Base-by-base conservation (phyloP, 2,888 invertebrate genomes). In the Chloromyia formosa region DNA sequence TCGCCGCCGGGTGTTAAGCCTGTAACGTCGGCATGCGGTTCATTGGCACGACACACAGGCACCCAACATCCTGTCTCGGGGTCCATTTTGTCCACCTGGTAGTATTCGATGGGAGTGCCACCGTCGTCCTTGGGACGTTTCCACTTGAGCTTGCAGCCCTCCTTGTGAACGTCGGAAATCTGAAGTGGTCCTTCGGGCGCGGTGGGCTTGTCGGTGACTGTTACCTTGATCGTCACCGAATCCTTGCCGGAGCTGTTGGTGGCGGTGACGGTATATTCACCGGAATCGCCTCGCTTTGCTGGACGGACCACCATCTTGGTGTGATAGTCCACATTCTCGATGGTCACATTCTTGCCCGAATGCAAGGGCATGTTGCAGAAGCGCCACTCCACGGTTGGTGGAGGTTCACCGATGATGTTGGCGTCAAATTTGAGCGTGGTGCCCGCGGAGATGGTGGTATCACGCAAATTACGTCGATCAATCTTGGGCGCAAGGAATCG, bases 91-190 rank as follows among this genome's bases (percentile, higher is more conserved):
- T 99, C 98, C 64, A 99, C 92, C 84, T 97, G 93, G 87, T 97
- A 99, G 83, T 96, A 95, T 82, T 96, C 96, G 83, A 98, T 94
- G 42, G 97, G 97, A 77, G 92, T 90, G 35, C 97, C 97, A 60
- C 97, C 97, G 85, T 98, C 97, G 86, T 97, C 97, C 82, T 92
- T 91, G 1, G 97, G 97, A 69, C 96, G 89, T 85, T 97, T 96
- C 98, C 98, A 98, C 83, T 96, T 94, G 76, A 98, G 90, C 77
- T 95, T 94, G 80, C 96, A 96, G 1, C 96, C 96, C 80, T 97
- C 95, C 82, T 95, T 94, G 86, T 94, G 95, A 5, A 98, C 91
- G 84, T 97, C 96, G 14, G 93, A 91, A 54, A 90, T 92, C 87
- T 94, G 92, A 14, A 97, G 83, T 10, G 97, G 97, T 80, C 97